Percentiles rank a stretch among this genome's conserved stretches.
Conservation (phyloP, 2,797 vertebrate genomes). For the Poeciliopsis paucimaculata region DNA sequence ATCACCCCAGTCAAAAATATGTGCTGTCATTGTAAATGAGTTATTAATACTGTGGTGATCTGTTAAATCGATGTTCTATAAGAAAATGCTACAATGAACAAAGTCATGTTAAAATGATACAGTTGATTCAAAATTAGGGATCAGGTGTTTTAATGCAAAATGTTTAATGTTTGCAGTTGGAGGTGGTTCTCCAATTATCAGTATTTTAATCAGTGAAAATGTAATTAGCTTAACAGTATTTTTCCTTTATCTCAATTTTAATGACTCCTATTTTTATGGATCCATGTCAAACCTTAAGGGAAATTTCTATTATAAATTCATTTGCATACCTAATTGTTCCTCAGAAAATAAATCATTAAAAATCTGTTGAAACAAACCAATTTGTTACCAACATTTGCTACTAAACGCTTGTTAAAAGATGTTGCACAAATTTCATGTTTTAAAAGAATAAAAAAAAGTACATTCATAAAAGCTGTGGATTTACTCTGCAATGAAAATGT, state of each 20-base stretch:
- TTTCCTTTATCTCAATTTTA: neutral
- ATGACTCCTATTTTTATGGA: neutral
- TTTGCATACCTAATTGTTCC: neutral
- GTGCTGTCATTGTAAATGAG: neutral
- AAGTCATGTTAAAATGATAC: neutral
- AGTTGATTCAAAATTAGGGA: neutral
- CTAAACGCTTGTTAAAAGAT: neutral
- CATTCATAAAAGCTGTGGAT: neutral
- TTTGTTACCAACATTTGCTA: neutral
- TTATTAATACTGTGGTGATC: neutral
- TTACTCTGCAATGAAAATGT: neutral
- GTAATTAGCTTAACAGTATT: neutral
- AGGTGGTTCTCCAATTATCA: neutral
- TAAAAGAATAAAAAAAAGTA: neutral
- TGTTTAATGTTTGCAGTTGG: neutral
- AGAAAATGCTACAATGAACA: neutral
- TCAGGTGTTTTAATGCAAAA: neutral
- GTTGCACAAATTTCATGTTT: neutral
- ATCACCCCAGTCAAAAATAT: too few relatives aligned
- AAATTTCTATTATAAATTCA: neutral
- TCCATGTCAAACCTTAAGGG: neutral
- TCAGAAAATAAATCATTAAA: neutral
- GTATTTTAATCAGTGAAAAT: too few relatives aligned
- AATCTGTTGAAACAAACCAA: neutral
- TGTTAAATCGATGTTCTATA: neutral